Base-by-base conservation (phyloP, 1,140 invertebrate species). In the Drosophila grimshawi region DNA sequence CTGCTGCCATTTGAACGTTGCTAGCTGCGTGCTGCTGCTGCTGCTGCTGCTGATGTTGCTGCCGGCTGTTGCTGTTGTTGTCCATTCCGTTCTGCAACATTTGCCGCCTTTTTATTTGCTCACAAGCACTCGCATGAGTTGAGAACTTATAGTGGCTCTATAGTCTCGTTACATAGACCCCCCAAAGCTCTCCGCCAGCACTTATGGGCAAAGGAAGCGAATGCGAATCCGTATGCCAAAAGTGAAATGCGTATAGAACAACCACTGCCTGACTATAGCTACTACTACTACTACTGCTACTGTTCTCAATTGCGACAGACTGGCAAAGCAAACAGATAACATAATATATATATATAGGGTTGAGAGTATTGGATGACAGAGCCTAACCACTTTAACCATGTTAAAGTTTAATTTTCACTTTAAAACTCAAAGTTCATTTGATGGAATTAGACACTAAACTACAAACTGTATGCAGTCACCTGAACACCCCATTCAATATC, bases 71-170 rank as follows among this genome's bases (percentile, higher is more conserved):
- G 49, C 45, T 43, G 59, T 65, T 27, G 7, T 27, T 52, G 8
- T 19, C 6, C 48, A 43, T 57, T 76, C 69, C 67, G 79, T 86
- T 86, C 76, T 82, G 83, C 72, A 76, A 86, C 76, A 86, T 88
- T 83, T 83, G 66, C 48, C 59, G 75, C 61, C 76, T 82, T 76
- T 76, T 76, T 86, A 82, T 82, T 86, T 82, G 72, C 83, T 66
- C 37, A 19, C 64, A 55, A 43, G 29, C 60, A 64, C 64, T 68
- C 64, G 70, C 64, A 52, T 48, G 39, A 46, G 48, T 56, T 46
- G 56, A 53, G 56, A 6, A 68, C 48, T 19, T 69, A 57, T 43
- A 74, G 71, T 74, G 57, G 71, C 71, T 69, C 41, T 39, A 69
- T 74, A 69, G 56, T 19, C 19, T 60, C 63, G 63, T 60, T 73